Base-by-base conservation (phyloP, 2,113 vertebrate species). In the Sarotherodon lohbergeri region DNA sequence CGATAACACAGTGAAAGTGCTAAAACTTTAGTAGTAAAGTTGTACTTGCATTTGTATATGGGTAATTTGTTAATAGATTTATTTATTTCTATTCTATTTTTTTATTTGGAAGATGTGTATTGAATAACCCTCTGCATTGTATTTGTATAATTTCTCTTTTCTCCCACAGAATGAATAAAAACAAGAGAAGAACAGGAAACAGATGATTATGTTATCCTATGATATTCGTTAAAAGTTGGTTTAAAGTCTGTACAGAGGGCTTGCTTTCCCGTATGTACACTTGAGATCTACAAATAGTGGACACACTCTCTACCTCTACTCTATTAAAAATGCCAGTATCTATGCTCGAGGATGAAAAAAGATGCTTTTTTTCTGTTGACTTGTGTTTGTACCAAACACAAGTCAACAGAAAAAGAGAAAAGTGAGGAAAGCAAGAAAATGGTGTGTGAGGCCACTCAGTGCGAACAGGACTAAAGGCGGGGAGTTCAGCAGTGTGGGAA, bases 1-100 rank as follows among this genome's bases (percentile, higher is more conserved):
- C 0, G 2, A 46, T 22, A 27, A 6, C 39, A 27, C 5, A 4
- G 66, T 43, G 13, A 71, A 73, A 73, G 0, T 27, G 1, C 5
- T 43, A 73, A 27, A 73, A 73, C 9, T n/a, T 63, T 63, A 63
- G 9, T 63, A 1, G 0, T 16, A 63, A 36, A 7, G 4, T 66
- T 5, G 32, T 3, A 36, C 10, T 12, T 36, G 10, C 32, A 36
- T 66, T n/a, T 66, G 17, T 36, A 36, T 12, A 36, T 63, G 17
- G 59, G 59, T 36, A 36, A 36, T 63, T 12, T 63, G 59, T 1
- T 63, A 63, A 36, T n/a, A 4, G 2, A 63, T n/a, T n/a, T 36
- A 1, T 66, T 66, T 66, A 66, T 66, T 36, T 66, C 17, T 2
- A 7, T 66, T 63, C 34, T 39, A 9, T 43, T 50, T 52, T n/a